Evolutionary conservation across 2,113 vertebrate species (phyloP), one percentile per base, ranked within the genome.

Genomic region (Scortum barcoo): DNA sequence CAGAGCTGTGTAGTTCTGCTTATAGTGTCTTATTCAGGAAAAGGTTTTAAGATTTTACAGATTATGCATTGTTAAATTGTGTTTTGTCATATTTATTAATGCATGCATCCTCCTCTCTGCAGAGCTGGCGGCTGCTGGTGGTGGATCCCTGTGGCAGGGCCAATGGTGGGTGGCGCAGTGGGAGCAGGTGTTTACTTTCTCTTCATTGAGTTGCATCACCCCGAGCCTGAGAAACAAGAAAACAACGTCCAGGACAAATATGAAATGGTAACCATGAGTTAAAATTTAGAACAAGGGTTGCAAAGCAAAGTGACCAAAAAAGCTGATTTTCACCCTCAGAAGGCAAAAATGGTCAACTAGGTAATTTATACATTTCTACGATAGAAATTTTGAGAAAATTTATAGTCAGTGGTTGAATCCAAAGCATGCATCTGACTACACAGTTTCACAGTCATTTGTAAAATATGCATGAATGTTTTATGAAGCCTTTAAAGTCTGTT

Each of bases 101-200:
- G 3, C 28, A 26, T 71, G 24, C 75, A 12, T 87, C 33, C 16
- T 81, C 22, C 24, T 79, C 28, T 26, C 63, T 73, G 57, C 94
- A 99, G 98, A 58, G 96, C 94, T 77, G 97, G 96, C 71, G 94
- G 95, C 57, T 93, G 96, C 83, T 99, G 97, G 96, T 99, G 98
- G 98, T 99, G 98, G 98, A 93, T 99, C 63, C 98, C 98, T 19
- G 89, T 97, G 19, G 94, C 94, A 6, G 98, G 96, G 9, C 98
- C 98, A 3, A 91, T 99, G 95, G 89, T 98, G 53, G 98, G 98
- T 0, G 97, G 94, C 6, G 89, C 94, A 16, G 79, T 97, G 10
- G 98, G 97, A 81, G 96, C 97, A 0, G 78, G 94, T 17, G 16
- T 94, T 90, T 99, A 99, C 69, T 53, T 97, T 8, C 78, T 97